phyloP scores from a whole-genome alignment of 2,113 vertebrate genomes.

The Ancistrus triradiatus region DNA sequence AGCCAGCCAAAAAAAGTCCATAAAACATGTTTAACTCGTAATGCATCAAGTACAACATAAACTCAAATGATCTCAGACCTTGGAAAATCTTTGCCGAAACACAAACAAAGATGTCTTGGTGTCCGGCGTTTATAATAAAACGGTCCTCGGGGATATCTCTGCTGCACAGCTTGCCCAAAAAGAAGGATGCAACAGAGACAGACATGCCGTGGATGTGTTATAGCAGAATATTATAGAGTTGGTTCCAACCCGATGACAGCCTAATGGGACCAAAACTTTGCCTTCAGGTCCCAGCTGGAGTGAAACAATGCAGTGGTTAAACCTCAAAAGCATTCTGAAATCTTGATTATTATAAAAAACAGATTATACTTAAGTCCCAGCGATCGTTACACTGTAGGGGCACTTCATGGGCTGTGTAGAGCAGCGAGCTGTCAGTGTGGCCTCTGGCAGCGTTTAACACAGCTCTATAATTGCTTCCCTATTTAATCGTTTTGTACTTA shows the following conservation, averaged over 20 bases:
- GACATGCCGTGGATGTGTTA: constrained; percentile 24
- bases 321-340: constrained; percentile 4
- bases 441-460: constrained; percentile 6
- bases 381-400: not conserved
- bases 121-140: constrained; percentile 17
- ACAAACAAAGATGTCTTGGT: not conserved
- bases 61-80: not conserved
- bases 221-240: constrained; percentile 6
- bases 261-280: constrained; percentile 24
- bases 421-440: constrained; percentile 11
- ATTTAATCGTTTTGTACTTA: not conserved
- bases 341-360: not conserved
- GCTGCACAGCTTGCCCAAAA: constrained; percentile 8
- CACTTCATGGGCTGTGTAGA: not conserved
- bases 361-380: not conserved
- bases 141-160: not conserved
- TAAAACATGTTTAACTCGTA: not conserved
- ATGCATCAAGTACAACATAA: constrained; percentile 4
- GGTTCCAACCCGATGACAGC: constrained; percentile 2
- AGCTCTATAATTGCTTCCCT: constrained; percentile 7
- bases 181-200: constrained; percentile 4
- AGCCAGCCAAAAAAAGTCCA: not conserved
- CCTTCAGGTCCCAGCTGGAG: constrained; percentile 17
- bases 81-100: not conserved
- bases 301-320: constrained; percentile 15